phyloP scores from a whole-genome alignment of 2,797 vertebrate species.

The Margarornis squamiger region DNA sequence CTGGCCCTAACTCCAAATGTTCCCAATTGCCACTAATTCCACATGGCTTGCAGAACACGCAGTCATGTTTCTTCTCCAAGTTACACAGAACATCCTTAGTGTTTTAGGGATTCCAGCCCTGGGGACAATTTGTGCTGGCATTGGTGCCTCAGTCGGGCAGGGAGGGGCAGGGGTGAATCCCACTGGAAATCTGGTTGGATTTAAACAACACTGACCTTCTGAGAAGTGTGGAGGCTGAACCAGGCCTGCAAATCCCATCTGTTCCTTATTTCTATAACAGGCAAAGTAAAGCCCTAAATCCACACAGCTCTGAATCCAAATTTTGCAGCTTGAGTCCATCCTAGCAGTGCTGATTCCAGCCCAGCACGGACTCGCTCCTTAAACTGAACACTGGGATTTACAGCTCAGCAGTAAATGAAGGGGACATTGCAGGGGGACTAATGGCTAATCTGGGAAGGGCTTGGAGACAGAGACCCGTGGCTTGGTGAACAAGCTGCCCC shows the following conservation, averaged over 20 bases:
- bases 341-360: background rate
- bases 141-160: background rate
- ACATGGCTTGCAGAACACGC: background rate
- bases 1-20: background rate
- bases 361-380: background rate
- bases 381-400: background rate
- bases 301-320: conserved; percentile 35
- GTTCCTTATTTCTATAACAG: conserved; percentile 29
- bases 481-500: background rate
- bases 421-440: background rate
- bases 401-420: background rate
- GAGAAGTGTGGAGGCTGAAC: background rate
- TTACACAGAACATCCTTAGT: background rate
- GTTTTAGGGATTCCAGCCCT: background rate
- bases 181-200: conserved; percentile 11
- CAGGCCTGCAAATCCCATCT: conserved; percentile 52
- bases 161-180: background rate
- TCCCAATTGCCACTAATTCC: background rate
- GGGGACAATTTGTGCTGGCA: background rate
- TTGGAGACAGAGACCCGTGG: background rate
- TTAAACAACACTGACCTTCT: conserved; percentile 29
- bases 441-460: background rate
- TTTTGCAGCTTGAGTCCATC: conserved; percentile 47
- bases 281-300: conserved; percentile 42
- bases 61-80: background rate